Percentiles rank a stretch among this genome's conserved stretches.
Evolutionary conservation across 2,113 vertebrate species (phyloP).

Genomic region (Chamaetylas fuelleborni): DNA sequence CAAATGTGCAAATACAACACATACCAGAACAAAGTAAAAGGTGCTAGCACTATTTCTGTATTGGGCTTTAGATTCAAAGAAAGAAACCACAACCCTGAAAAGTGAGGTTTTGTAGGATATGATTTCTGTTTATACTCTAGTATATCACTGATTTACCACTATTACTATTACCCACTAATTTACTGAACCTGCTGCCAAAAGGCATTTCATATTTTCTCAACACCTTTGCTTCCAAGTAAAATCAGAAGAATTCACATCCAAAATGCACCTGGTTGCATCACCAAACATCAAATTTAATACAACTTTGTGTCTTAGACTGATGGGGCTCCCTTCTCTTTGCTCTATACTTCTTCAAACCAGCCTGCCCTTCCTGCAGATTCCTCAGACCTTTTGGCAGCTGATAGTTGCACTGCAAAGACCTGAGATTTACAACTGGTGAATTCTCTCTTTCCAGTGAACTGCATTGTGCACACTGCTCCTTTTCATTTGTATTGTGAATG

Average conservation of each 20-base stretch:
- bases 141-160: neutral
- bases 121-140: neutral
- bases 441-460: constrained; percentile 10
- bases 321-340: neutral
- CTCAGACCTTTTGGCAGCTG: neutral
- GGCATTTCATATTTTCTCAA: neutral
- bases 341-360: neutral
- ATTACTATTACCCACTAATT: neutral
- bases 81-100: neutral
- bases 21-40: neutral
- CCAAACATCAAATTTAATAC: neutral
- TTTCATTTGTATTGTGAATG: neutral
- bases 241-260: neutral
- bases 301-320: neutral
- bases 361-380: neutral
- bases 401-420: neutral
- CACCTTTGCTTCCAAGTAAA: neutral
- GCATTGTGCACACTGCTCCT: neutral
- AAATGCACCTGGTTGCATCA: neutral
- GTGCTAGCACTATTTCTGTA: neutral
- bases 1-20: neutral
- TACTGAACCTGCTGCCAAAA: neutral
- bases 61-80: neutral
- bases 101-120: neutral
- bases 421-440: constrained; percentile 7